These are phyloP conservation scores for Platysteira castanea DNA, from an alignment of 2,113 vertebrate species.

Conservation along the genomic window DNA sequence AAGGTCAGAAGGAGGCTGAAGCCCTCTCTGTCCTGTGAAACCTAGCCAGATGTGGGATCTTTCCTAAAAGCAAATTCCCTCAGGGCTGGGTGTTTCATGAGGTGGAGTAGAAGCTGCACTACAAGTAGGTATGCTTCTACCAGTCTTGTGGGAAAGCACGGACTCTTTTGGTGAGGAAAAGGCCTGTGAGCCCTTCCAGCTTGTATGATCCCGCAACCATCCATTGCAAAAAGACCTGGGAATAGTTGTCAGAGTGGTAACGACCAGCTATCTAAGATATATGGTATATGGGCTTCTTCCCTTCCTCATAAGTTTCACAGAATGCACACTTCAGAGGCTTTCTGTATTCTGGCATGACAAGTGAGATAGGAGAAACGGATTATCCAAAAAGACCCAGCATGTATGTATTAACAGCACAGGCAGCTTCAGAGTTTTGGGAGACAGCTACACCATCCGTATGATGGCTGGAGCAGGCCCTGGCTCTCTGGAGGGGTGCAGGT, in stretches of 20 bases:
- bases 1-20: neutral
- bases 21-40: neutral
- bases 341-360: neutral
- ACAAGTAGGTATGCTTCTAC: neutral
- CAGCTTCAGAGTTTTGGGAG: neutral
- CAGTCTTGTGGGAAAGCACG: rapidly evolving
- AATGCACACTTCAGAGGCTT: neutral
- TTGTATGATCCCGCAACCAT: neutral
- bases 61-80: neutral
- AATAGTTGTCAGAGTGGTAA: neutral
- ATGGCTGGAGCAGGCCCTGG: neutral
- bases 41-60: neutral
- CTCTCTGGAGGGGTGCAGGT: neutral
- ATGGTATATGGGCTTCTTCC: neutral
- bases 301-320: neutral
- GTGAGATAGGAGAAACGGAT: neutral
- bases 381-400: neutral
- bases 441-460: rapidly evolving
- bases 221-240: neutral
- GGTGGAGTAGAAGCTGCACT: neutral
- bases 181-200: neutral
- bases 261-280: neutral
- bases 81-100: neutral
- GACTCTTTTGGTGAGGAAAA: neutral
- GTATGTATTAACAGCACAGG: neutral